Conservation (phyloP, 2,888 invertebrate genomes). For the Lysandra coridon region DNA sequence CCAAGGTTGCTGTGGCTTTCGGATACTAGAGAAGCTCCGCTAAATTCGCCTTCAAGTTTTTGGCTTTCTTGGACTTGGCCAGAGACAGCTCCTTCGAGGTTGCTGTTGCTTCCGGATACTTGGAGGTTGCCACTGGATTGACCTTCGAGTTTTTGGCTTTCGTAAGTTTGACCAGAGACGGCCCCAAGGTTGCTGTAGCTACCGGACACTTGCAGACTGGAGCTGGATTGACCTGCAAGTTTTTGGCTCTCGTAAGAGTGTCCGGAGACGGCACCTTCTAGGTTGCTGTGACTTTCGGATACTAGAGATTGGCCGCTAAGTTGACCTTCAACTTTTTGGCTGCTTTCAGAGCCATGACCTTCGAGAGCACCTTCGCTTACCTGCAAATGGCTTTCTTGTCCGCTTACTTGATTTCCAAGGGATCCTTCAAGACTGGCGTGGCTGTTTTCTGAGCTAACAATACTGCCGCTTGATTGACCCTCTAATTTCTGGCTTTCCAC, state of each 20-base stretch:
- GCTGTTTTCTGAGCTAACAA: background rate
- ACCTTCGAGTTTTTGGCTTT: background rate
- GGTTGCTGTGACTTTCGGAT: background rate
- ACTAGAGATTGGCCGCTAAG: conserved; percentile 22
- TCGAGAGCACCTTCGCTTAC: background rate
- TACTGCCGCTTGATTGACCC: background rate
- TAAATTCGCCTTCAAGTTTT: conserved; percentile 3
- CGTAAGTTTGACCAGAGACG: background rate
- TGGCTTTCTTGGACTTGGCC: background rate
- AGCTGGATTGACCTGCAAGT: background rate
- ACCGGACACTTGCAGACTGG: conserved; percentile 13
- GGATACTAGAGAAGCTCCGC: background rate
- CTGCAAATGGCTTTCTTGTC: conserved; percentile 1
- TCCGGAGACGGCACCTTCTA: background rate
- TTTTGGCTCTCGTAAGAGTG: background rate
- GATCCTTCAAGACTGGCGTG: conserved; percentile 2
- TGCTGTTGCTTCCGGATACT: background rate
- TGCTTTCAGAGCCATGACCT: background rate
- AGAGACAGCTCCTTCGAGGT: background rate
- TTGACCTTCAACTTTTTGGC: conserved; percentile 17
- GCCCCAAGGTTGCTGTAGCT: background rate
- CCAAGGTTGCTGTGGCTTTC: background rate
- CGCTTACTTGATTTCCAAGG: background rate
- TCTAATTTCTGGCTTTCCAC: conserved; percentile 1
- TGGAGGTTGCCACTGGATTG: background rate